Evolutionary conservation across 2,113 vertebrate genomes (phyloP), one percentile per base, ranked within the genome.

Genomic region (Hydrolagus affinis): DNA sequence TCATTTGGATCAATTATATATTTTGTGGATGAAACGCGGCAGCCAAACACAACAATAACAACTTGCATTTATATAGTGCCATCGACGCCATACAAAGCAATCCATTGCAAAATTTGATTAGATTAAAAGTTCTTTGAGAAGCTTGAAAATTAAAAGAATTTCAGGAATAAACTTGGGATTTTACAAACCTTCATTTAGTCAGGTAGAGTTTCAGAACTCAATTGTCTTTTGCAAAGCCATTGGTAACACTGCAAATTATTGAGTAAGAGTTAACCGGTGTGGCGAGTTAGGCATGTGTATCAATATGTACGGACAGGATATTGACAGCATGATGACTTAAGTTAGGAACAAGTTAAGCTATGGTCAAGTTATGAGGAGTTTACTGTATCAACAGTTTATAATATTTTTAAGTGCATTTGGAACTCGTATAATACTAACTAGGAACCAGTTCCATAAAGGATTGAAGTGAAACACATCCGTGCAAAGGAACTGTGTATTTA

Each of bases 41-140:
- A 21, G 77, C 25, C 15, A 80, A 83, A 66, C 77, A 83, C 19
- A 15, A 64, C n/a, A n/a, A n/a, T n/a, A n/a, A n/a, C n/a, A n/a
- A n/a, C n/a, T 80, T 60, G 10, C 17, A 17, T 80, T 28, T 28
- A 28, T 17, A 28, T 28, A 23, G n/a, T 60, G 12, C 64, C 28
- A 28, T 15, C 25, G 8, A 28, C 77, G 64, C 25, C 1, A 25
- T n/a, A 21, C 10, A 62, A 60, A 44, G 44, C 44, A 6, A 44
- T 44, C 44, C 44, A 44, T 6, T 44, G 44, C 23, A 25, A 15
- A 60, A 80, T 14, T 83, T 14, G 19, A 66, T 28, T 66, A 59
- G 28, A 15, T 64, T 44, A 72, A 28, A 30, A 23, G 14, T 19
- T 83, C 23, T 0, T 80, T 62, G 64, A 83, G 15, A 15, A 66